These are phyloP conservation scores for Hesperophylax magnus DNA, from an alignment of 1,140 invertebrate genomes.

Conservation along the genomic window DNA sequence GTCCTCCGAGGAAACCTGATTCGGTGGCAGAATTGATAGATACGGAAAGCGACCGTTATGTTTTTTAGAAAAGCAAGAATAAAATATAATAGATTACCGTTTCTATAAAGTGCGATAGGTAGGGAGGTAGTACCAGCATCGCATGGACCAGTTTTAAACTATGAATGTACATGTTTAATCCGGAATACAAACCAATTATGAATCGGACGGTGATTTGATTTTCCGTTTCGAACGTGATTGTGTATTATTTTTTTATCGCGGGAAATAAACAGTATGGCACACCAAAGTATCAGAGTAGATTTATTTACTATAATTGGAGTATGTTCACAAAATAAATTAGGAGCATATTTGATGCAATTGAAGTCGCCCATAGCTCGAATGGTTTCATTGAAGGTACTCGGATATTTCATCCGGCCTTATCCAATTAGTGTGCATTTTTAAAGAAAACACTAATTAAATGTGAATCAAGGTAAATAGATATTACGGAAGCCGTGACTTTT, in stretches of 20 bases:
- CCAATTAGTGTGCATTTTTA: slow-evolving; percentile 6
- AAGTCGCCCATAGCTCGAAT: not conserved
- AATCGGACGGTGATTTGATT: slow-evolving; percentile 10
- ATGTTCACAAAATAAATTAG: not conserved
- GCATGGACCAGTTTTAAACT: slow-evolving; percentile 45
- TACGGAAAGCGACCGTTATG: slow-evolving; percentile 43
- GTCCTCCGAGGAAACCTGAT: slow-evolving; percentile 47
- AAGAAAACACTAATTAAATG: slow-evolving; percentile 14
- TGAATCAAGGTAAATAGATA: slow-evolving; percentile 5
- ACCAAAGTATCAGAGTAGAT: not conserved
- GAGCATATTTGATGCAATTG: not conserved
- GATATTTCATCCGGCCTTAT: slow-evolving; percentile 11
- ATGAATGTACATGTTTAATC: slow-evolving; percentile 14
- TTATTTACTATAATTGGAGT: slow-evolving; percentile 1
- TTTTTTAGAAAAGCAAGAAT: slow-evolving; percentile 40
- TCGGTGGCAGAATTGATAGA: slow-evolving; percentile 38
- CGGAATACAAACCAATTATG: slow-evolving; percentile 16
- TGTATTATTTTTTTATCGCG: not conserved
- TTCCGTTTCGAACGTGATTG: slow-evolving; percentile 9
- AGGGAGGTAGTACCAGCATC: slow-evolving; percentile 34
- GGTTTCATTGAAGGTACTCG: not conserved
- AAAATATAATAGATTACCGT: slow-evolving; percentile 39
- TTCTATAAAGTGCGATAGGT: slow-evolving; percentile 20
- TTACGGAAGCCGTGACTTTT: slow-evolving; percentile 32
- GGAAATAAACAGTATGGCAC: slow-evolving; percentile 10